These are phyloP conservation scores for Chymomyza costata DNA, from an alignment of 1,140 invertebrate species.

Conservation along the genomic window DNA sequence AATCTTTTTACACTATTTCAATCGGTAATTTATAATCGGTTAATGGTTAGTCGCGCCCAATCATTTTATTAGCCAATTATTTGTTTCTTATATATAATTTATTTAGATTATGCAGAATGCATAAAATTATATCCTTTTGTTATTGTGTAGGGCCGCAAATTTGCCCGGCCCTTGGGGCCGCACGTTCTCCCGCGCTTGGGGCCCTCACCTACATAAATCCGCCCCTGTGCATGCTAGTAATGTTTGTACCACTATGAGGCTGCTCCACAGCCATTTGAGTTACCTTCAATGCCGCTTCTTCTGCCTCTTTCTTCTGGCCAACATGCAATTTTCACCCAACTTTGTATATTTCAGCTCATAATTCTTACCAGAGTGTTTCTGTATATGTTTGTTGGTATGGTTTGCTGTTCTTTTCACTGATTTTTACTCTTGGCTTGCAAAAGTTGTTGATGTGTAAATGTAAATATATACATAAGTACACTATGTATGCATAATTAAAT, in stretches of 20 bases:
- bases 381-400: slow-evolving; percentile 38
- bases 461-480: slow-evolving; percentile 51
- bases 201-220: no score
- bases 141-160: slow-evolving; percentile 52
- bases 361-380: slow-evolving; percentile 31
- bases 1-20: no score
- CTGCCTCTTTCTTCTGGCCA: background rate
- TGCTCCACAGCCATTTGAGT: no score
- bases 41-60: no score
- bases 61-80: no score
- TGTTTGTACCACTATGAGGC: no score
- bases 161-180: no score
- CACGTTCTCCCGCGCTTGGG: no score
- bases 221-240: slow-evolving; percentile 5
- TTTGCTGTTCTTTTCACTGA: slow-evolving; percentile 62
- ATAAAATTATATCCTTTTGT: slow-evolving; percentile 36
- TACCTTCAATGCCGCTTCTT: slow-evolving; percentile 9
- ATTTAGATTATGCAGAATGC: no score
- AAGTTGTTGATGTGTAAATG: no score
- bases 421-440: slow-evolving; percentile 28
- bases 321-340: slow-evolving; percentile 26
- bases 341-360: slow-evolving; percentile 15
- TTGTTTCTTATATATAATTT: no score
- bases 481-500: slow-evolving; percentile 59
- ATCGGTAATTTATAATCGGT: no score